Conservation (phyloP, 2,888 invertebrate species). For the Melitaea athalia region DNA sequence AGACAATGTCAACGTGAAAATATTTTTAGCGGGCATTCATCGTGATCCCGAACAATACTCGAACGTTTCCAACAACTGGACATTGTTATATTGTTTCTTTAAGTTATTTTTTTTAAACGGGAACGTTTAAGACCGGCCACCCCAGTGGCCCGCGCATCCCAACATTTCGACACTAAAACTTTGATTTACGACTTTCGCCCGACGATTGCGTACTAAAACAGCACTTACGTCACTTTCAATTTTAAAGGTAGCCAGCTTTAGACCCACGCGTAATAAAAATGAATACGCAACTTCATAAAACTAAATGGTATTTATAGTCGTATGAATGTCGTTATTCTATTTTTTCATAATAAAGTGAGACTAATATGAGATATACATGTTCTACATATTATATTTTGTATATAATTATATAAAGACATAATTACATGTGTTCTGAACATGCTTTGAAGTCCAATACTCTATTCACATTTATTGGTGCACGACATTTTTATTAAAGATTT, state of each 20-base stretch:
- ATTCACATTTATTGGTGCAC: too few species aligned
- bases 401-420: too few species aligned
- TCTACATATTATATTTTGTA: too few species aligned
- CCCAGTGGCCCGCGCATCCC: constrained; percentile 80
- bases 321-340: constrained; percentile 12
- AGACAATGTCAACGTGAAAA: constrained; percentile 56
- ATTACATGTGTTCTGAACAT: too few species aligned
- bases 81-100: constrained; percentile 76
- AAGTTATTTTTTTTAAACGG: constrained; percentile 59
- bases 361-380: not conserved
- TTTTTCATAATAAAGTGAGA: not conserved
- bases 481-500: too few species aligned
- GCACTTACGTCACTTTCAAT: constrained; percentile 82
- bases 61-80: constrained; percentile 60
- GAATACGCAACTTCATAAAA: constrained; percentile 38
- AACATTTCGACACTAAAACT: constrained; percentile 82
- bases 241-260: constrained; percentile 70
- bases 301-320: constrained; percentile 27
- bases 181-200: constrained; percentile 79
- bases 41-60: constrained; percentile 71
- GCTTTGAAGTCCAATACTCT: too few species aligned
- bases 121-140: constrained; percentile 69
- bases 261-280: constrained; percentile 57
- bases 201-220: constrained; percentile 81
- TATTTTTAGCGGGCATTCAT: constrained; percentile 48